Evolutionary conservation across 2,797 vertebrate species (phyloP).

Genomic region (Discoglossus pictus): DNA sequence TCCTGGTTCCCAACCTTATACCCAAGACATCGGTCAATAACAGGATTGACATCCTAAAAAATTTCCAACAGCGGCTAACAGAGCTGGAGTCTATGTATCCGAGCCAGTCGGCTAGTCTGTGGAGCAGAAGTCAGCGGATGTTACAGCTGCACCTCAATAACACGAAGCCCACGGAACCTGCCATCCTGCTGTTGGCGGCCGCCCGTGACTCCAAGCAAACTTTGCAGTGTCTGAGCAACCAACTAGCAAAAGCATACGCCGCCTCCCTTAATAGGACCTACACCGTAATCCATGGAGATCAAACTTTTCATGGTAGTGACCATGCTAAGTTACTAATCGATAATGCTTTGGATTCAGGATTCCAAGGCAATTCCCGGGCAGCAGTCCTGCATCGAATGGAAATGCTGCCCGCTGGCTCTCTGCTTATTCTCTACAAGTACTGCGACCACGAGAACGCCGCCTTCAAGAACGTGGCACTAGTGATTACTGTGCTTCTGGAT

Average conservation of each 20-base stretch:
- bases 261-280: conserved; percentile 70
- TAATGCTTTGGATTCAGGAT: conserved; percentile 67
- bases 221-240: conserved; percentile 80
- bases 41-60: not conserved
- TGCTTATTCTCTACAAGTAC: conserved; percentile 94
- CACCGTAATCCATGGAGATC: conserved; percentile 77
- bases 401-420: conserved; percentile 84
- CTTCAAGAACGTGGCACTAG: conserved; percentile 82
- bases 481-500: conserved; percentile 85
- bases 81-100: conserved; percentile 67
- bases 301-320: conserved; percentile 72
- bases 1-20: too few species aligned
- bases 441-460: conserved; percentile 91
- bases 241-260: conserved; percentile 79
- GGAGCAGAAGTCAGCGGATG: conserved; percentile 75
- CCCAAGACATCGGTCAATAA: too few species aligned
- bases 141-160: conserved; percentile 78
- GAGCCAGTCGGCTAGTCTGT: conserved; percentile 77
- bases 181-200: conserved; percentile 84
- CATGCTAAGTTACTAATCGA: conserved; percentile 83
- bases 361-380: conserved; percentile 65
- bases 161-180: conserved; percentile 71
- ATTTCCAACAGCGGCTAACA: conserved; percentile 59
- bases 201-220: conserved; percentile 77
- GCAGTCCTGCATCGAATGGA: conserved; percentile 80